Percentiles rank a stretch among this genome's conserved stretches.
Evolutionary conservation across 2,797 vertebrate genomes (phyloP).

Genomic region (Lindbergichthys nudifrons): DNA sequence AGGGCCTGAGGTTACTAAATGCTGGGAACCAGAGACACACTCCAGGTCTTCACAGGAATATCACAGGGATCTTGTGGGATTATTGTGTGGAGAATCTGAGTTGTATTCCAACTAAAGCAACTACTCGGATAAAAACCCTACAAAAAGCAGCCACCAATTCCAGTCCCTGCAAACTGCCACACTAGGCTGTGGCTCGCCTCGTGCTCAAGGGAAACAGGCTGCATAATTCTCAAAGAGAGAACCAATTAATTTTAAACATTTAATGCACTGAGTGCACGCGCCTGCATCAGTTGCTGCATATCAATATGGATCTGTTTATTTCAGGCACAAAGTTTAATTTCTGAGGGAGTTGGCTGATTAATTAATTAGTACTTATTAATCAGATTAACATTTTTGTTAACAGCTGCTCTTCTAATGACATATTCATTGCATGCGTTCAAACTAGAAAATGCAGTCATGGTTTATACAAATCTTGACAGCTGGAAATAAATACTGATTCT

Average conservation of each 20-base stretch:
- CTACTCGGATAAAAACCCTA: neutral
- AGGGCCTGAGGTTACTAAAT: constrained; percentile 34
- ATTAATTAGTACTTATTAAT: constrained; percentile 72
- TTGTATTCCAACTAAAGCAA: neutral
- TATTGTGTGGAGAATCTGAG: constrained; percentile 20
- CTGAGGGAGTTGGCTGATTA: constrained; percentile 45
- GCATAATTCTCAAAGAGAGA: constrained; percentile 48
- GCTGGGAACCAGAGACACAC: constrained; percentile 32
- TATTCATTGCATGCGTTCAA: constrained; percentile 24
- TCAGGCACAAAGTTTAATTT: constrained; percentile 53
- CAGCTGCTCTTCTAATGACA: constrained; percentile 50
- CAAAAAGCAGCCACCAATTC: constrained; percentile 11
- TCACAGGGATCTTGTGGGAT: constrained; percentile 39
- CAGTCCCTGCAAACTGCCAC: constrained; percentile 46
- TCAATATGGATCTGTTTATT: constrained; percentile 49
- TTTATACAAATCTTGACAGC: neutral
- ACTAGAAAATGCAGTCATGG: neutral
- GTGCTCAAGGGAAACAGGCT: constrained; percentile 4
- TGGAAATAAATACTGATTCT: neutral
- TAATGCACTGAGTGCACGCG: constrained; percentile 17
- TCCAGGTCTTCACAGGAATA: constrained; percentile 46
- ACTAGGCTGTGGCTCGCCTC: constrained; percentile 35
- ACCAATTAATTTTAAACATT: constrained; percentile 40
- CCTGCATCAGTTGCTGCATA: constrained; percentile 23
- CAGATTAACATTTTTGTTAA: constrained; percentile 54